Percentiles rank a stretch among this genome's conserved stretches.
Conservation (phyloP, 2,797 vertebrate genomes). For the Chromis chromis region DNA sequence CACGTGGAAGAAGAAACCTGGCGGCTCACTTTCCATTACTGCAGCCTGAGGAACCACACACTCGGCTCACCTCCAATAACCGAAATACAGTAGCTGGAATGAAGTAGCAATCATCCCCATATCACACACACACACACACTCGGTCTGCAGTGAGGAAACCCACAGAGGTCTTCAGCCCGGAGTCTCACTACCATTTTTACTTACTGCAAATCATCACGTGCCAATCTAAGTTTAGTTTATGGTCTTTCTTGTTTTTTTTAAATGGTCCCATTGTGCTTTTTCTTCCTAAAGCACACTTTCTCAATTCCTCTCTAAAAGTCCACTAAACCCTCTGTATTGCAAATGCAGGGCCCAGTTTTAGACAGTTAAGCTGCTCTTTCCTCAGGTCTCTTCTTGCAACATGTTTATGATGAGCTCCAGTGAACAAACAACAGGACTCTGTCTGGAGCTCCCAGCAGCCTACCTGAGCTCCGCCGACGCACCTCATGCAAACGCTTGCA, state of each 20-base stretch:
- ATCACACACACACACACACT: slow-evolving; percentile 26
- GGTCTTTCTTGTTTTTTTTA: neutral
- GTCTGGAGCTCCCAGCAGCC: slow-evolving; percentile 22
- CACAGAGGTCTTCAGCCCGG: slow-evolving; percentile 39
- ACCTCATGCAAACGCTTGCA: slow-evolving; percentile 16
- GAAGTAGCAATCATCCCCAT: slow-evolving; percentile 66
- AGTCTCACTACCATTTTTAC: slow-evolving; percentile 48
- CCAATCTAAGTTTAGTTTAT: slow-evolving; percentile 40
- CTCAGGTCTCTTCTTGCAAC: slow-evolving; percentile 54
- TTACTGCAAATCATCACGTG: slow-evolving; percentile 62
- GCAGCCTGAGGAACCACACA: slow-evolving; percentile 64
- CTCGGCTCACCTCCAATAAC: slow-evolving; percentile 60
- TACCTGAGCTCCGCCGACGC: slow-evolving; percentile 42
- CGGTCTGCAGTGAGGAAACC: slow-evolving; percentile 53
- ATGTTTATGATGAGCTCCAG: slow-evolving; percentile 52
- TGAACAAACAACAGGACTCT: slow-evolving; percentile 41
- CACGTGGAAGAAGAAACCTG: slow-evolving; percentile 61
- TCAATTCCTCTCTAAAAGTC: slow-evolving; percentile 17
- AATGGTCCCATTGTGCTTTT: slow-evolving; percentile 15
- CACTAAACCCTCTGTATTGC: slow-evolving; percentile 1
- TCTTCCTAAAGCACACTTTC: slow-evolving; percentile 10
- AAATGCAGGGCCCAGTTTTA: neutral
- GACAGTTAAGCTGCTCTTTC: slow-evolving; percentile 26
- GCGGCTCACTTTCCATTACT: slow-evolving; percentile 75
- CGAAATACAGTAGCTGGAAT: slow-evolving; percentile 73